Conservation (phyloP, 1,140 invertebrate species). For the Gryllus bimaculatus region DNA sequence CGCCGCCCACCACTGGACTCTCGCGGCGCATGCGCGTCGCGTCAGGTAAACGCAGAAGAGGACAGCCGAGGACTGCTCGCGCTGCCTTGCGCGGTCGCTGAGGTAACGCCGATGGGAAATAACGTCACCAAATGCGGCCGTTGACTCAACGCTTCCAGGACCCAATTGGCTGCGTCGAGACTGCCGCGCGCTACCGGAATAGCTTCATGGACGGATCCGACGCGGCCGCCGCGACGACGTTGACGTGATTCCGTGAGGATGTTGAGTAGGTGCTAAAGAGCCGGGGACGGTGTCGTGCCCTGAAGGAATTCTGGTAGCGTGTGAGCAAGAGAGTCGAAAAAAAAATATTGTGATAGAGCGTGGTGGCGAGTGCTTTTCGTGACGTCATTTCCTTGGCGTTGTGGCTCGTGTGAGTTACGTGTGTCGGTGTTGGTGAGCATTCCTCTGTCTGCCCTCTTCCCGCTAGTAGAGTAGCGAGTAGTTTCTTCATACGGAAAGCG, state of each 20-base stretch:
- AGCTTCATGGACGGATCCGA: too few relatives aligned
- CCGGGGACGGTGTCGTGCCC: too few relatives aligned
- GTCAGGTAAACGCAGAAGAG: background rate
- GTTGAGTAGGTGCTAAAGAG: too few relatives aligned
- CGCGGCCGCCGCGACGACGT: too few relatives aligned
- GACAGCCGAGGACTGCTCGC: background rate
- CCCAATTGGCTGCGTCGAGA: too few relatives aligned
- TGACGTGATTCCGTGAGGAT: too few relatives aligned
- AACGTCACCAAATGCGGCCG: background rate
- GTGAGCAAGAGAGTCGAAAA: background rate
- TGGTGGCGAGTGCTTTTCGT: background rate
- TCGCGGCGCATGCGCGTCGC: background rate
- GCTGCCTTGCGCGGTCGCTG: background rate
- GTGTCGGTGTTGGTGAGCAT: too few relatives aligned
- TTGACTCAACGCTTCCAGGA: background rate
- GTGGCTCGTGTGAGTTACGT: too few relatives aligned
- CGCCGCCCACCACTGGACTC: background rate
- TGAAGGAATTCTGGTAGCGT: background rate
- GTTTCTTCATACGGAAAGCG: too few relatives aligned
- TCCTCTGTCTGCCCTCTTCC: background rate
- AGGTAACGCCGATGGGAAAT: background rate
- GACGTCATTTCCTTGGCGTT: background rate
- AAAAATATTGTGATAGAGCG: background rate
- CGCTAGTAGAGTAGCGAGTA: too few relatives aligned
- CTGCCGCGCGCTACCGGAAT: too few relatives aligned